A percentile compares a stretch with the other conserved stretches of the same genome.
Evolutionary conservation across 2,113 vertebrate species (phyloP).

Genomic region (Enhydra lutris): DNA sequence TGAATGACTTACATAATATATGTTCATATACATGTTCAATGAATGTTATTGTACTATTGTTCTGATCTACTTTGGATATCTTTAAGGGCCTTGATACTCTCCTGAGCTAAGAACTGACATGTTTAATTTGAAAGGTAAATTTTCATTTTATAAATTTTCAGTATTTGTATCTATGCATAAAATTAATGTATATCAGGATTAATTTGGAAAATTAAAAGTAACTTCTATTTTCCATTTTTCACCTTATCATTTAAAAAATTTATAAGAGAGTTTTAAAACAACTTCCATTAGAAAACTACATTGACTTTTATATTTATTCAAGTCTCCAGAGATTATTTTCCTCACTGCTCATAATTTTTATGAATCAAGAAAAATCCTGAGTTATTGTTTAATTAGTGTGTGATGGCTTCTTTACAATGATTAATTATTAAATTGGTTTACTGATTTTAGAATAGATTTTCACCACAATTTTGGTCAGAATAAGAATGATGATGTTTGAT

Average conservation of each 20-base stretch:
- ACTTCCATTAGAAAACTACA: background rate
- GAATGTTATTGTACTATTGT: background rate
- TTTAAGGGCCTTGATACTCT: background rate
- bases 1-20: too few species aligned
- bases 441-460: background rate
- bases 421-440: background rate
- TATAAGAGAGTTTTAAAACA: background rate
- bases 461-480: background rate
- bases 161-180: background rate
- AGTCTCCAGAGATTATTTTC: background rate
- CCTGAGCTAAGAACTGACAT: background rate
- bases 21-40: background rate
- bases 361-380: background rate
- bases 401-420: background rate
- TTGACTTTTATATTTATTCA: background rate
- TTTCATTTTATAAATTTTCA: background rate
- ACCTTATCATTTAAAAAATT: background rate
- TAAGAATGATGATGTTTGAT: background rate
- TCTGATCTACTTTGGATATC: background rate
- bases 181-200: background rate
- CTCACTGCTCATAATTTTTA: background rate
- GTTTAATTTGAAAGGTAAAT: background rate
- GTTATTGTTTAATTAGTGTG: background rate
- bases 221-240: background rate
- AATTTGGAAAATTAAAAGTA: constrained; percentile 19